Base-by-base conservation (phyloP, 2,888 invertebrate species). In the Drosophila crucigera region DNA sequence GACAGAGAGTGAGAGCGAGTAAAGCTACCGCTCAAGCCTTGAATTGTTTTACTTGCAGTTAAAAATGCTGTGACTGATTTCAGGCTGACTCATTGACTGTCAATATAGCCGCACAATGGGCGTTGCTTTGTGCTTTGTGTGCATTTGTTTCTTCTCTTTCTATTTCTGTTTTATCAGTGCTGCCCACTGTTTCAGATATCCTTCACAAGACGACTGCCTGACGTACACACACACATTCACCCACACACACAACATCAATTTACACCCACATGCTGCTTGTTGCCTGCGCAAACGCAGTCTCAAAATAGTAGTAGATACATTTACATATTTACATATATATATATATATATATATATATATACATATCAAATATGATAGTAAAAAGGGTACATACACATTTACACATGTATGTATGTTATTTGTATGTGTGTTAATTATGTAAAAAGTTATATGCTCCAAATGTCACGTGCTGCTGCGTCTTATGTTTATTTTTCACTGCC, bases 201-300 rank as follows among this genome's bases (percentile, higher is more conserved):
- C 84, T 83, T 78, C 58, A 76, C 53, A 61, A 47, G 22, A 50
- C 35, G n/a, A 49, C 16, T 58, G 10, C 56, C 22, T 58, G 9
- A 63, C 49, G 55, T 41, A 60, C 55, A 35, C 37, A 54, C 30
- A n/a, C n/a, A 65, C 31, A 76, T n/a, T 61, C 47, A 58, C 30
- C 52, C 54, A 74, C 16, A 63, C 50, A 54, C 50, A 33, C 43
- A 63, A 54, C 33, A 62, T 62, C n/a, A 19, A 56, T 61, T 35
- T 61, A 60, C 78, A 59, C 67, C 68, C 68, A 73, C 68, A 65
- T 11, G 41, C 49, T 43, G 47, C 16, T 66, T 50, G 58, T 68
- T 58, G 68, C 64, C 66, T 78, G 85, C 85, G 85, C 85, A 85
- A 78, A 58, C 85, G 72, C 89, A 82, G 80, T 82, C 59, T 49